A percentile compares a stretch with the other conserved stretches of the same genome.
These are phyloP conservation scores for Cyclura pinguis DNA, from an alignment of 2,797 vertebrate species.

Conservation along the genomic window DNA sequence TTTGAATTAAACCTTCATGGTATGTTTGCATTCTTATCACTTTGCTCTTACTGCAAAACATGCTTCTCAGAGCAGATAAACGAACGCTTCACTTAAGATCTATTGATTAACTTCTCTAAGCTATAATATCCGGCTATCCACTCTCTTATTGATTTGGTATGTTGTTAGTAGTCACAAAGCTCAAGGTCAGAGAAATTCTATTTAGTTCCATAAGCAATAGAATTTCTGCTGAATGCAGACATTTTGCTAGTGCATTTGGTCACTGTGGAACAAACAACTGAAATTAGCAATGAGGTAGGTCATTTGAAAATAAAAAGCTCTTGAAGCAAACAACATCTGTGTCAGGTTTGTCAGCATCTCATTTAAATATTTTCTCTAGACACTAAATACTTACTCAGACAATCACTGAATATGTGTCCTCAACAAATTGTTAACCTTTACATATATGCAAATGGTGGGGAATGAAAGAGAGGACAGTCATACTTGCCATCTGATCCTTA, in stretches of 20 bases:
- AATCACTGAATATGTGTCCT: not conserved
- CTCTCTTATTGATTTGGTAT: conserved; percentile 36
- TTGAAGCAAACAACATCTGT: conserved; percentile 1
- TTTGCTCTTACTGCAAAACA: conserved; percentile 16
- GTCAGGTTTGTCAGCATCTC: not conserved
- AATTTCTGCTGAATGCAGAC: conserved; percentile 28
- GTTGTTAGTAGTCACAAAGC: not conserved
- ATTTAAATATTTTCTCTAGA: not conserved
- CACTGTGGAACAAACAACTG: conserved; percentile 15
- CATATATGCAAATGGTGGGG: not conserved
- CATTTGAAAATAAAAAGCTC: not conserved
- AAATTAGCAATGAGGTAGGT: not conserved
- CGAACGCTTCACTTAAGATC: conserved; percentile 41
- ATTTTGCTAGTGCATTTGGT: conserved; percentile 12
- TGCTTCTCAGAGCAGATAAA: conserved; percentile 19
- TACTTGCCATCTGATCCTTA: not conserved
- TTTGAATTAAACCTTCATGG: conserved; percentile 12
- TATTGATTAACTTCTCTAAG: conserved; percentile 41
- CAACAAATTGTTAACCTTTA: not conserved
- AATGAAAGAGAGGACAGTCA: not conserved
- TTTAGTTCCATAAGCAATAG: not conserved
- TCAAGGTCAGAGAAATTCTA: not conserved
- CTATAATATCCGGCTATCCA: not conserved
- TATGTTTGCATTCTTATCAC: conserved; percentile 31
- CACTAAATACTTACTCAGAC: not conserved